Evolutionary conservation across 2,797 vertebrate genomes (phyloP).

Genomic region (Poecilia wingei): DNA sequence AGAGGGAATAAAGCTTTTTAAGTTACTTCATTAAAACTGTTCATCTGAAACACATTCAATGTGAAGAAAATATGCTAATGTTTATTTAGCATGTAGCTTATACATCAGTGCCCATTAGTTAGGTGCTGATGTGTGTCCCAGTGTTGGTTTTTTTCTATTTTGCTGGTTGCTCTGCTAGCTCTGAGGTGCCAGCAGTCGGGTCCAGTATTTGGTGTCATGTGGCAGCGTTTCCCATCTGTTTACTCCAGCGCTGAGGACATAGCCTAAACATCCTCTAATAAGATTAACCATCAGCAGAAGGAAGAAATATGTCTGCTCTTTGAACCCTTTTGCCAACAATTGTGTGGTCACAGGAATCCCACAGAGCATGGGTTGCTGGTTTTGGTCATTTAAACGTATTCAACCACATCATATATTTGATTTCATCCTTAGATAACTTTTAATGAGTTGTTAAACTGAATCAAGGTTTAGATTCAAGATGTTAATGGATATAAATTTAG

Average conservation of each 20-base stretch:
- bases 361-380: neutral
- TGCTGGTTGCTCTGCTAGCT: conserved; percentile 3
- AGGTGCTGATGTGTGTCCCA: neutral
- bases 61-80: neutral
- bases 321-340: conserved; percentile 29
- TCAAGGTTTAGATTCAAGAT: neutral
- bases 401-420: neutral
- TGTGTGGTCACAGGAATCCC: conserved; percentile 10
- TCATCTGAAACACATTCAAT: neutral
- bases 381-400: neutral
- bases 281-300: conserved; percentile 55
- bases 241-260: conserved; percentile 50
- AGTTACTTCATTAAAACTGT: neutral
- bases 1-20: neutral
- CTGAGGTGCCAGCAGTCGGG: conserved; percentile 7
- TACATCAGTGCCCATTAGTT: neutral
- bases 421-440: neutral
- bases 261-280: conserved; percentile 63
- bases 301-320: conserved; percentile 27
- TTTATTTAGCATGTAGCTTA: neutral
- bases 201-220: conserved; percentile 49
- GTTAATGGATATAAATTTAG: neutral
- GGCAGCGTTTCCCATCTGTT: conserved; percentile 47
- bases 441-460: neutral
- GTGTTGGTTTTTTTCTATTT: neutral